Evolutionary conservation across 2,113 vertebrate species (phyloP).

Genomic region (Engystomops pustulosus): DNA sequence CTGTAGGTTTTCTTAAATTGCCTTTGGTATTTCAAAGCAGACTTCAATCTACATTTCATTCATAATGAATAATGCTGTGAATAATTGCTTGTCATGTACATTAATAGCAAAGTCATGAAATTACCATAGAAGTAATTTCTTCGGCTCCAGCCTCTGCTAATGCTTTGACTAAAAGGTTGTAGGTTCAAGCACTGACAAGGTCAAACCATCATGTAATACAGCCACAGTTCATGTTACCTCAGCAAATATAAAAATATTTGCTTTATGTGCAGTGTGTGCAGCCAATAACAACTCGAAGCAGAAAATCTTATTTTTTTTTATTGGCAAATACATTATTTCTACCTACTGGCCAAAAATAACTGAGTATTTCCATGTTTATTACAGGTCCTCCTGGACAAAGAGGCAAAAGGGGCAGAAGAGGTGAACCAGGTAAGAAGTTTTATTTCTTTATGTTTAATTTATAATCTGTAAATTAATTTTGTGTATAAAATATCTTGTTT

Average conservation of each 20-base stretch:
- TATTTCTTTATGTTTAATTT: too few species aligned
- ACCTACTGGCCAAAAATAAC: not conserved
- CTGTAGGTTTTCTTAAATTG: constrained; percentile 21
- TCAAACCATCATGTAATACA: constrained; percentile 11
- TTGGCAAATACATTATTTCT: not conserved
- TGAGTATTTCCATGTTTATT: constrained; percentile 64
- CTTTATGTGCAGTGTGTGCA: not conserved
- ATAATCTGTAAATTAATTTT: too few species aligned
- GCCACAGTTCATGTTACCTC: not conserved
- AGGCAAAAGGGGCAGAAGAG: constrained; percentile 94
- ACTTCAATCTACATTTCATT: constrained; percentile 40
- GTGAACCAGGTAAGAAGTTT: constrained; percentile 92
- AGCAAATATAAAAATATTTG: not conserved
- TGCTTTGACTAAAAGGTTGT: not conserved
- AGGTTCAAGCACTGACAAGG: constrained; percentile 46
- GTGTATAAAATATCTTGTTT: too few species aligned
- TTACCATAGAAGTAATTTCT: constrained; percentile 32
- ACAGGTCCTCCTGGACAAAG: constrained; percentile 95
- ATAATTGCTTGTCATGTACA: constrained; percentile 49
- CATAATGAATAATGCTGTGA: constrained; percentile 47
- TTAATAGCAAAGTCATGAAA: constrained; percentile 38
- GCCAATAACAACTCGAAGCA: not conserved
- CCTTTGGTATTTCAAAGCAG: constrained; percentile 6
- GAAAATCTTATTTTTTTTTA: not conserved
- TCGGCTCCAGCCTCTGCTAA: constrained; percentile 24